Evolutionary conservation across 1,140 invertebrate species (phyloP), one percentile per base, ranked within the genome.

Genomic region (Trichomalopsis sarcophagae): DNA sequence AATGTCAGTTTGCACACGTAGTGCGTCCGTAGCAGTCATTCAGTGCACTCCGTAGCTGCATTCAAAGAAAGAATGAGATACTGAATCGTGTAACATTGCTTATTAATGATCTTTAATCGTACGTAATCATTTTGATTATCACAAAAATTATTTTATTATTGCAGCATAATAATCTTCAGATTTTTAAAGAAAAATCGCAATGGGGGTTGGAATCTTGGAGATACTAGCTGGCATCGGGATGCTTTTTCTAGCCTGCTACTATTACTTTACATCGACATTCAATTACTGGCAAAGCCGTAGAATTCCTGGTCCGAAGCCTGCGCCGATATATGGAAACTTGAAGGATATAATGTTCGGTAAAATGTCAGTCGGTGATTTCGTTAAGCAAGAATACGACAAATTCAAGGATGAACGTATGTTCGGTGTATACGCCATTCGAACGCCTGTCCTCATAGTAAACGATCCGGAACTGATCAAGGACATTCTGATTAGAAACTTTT

Each of bases 401-500:
- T 90, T 88, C 44, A 66, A 81, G 0, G 73, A 88, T 55, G 84
- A 90, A 62, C 87, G 87, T 2, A 81, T 89, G 81, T 86, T 90
- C 2, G 91, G 90, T 4, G 36, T 90, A 17, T 90, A 88, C 44
- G 73, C 44, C 0, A 81, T 85, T 30, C 83, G 21, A 7, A 69
- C 87, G 0, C 90, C 90, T n/a, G 83, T 88, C 23, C 23, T 90
- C 2, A 21, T 90, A 11, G 9, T 90, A 3, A 88, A 86, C 40
- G 87, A 90, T 84, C 79, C 85, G 0, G 87, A 89, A n/a, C 77
- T 90, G 5, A 85, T 90, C 11, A 89, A 89, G 66, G 87, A 87
- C 1, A 77, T 93, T 17, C 75, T 93, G 21, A 89, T 93, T 1
- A 92, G 91, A 84, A 89, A 93, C 81, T 93, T 93, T 82, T 85